Evolutionary conservation across 2,888 invertebrate genomes (phyloP), one percentile per base, ranked within the genome.

Genomic region (Dynastes tityus): DNA sequence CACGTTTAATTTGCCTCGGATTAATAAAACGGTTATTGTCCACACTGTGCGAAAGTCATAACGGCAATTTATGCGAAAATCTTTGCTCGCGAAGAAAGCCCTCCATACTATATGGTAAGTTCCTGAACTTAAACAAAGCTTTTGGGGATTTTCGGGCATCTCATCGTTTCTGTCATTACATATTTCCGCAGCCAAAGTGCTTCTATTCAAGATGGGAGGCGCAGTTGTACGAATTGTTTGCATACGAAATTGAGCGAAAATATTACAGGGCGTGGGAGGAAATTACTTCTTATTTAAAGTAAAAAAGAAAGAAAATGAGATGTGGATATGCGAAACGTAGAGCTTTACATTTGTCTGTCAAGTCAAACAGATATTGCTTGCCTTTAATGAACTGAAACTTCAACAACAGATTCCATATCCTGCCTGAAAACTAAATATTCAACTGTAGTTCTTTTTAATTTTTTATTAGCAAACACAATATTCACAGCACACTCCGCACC

Each of bases 1-100:
- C 73, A 74, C 73, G 73, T 74, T 74, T 74, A 74, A 74, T 74
- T 74, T 74, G 73, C 73, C 73, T 61, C 61, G 73, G 73, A 74
- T 74, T 74, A 74, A 74, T 74, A 74, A 74, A 74, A 74, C 73
- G 63, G 73, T 74, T 74, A 74, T 74, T 74, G 73, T 74, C 61
- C 73, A 61, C 73, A 63, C 73, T 74, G 73, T 61, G 73, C 73
- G 73, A 74, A 74, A 74, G 73, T 74, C 61, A 74, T 74, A 74
- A 74, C 73, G 61, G 63, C 73, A 74, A 74, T 74, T 74, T 74
- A 74, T 74, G 73, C 45, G 73, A 74, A 63, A 74, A 74, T 74
- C 73, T 74, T 74, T 74, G 61, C 73, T 74, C 71, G 58, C 37
- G 73, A 74, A 61, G 73, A 74, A 74, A 61, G 61, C 37, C 45